A percentile compares a stretch with the other conserved stretches of the same genome.
These are phyloP conservation scores for Laterallus jamaicensis DNA, from an alignment of 2,113 vertebrate species.

Conservation along the genomic window DNA sequence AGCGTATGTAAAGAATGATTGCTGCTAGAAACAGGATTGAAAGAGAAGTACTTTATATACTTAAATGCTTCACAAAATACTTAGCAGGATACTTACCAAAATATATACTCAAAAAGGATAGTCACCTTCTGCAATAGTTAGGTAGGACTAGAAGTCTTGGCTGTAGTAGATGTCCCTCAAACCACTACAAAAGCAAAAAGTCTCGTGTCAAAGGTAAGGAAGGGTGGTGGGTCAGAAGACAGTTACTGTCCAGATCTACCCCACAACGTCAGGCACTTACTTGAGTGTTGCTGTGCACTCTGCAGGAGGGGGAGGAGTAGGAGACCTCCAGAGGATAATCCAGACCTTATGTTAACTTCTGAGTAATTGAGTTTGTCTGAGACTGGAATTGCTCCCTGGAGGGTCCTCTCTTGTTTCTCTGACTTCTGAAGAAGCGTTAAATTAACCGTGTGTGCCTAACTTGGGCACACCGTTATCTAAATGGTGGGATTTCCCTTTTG, in stretches of 20 bases:
- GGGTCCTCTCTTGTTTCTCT: background rate
- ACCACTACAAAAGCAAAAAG: background rate
- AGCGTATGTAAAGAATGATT: background rate
- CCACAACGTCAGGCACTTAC: rapidly evolving
- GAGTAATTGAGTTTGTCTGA: background rate
- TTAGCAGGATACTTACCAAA: background rate
- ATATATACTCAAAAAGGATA: background rate
- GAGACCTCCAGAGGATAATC: background rate
- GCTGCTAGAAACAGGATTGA: background rate
- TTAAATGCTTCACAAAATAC: background rate
- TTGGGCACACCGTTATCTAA: background rate
- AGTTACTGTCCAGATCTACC: background rate
- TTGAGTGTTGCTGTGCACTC: background rate
- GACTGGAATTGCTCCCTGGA: background rate
- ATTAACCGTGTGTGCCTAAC: background rate
- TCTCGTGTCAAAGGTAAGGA: background rate
- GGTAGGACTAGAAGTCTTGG: background rate
- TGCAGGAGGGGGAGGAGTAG: background rate
- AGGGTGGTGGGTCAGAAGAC: background rate
- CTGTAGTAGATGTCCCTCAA: background rate
- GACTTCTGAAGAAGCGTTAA: background rate
- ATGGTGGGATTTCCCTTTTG: background rate
- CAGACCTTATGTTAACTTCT: background rate
- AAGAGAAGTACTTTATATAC: background rate
- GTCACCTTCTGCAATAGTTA: background rate